Evolutionary conservation across 2,888 invertebrate genomes (phyloP), one percentile per base, ranked within the genome.

Genomic region (Luperina nickerlii): DNA sequence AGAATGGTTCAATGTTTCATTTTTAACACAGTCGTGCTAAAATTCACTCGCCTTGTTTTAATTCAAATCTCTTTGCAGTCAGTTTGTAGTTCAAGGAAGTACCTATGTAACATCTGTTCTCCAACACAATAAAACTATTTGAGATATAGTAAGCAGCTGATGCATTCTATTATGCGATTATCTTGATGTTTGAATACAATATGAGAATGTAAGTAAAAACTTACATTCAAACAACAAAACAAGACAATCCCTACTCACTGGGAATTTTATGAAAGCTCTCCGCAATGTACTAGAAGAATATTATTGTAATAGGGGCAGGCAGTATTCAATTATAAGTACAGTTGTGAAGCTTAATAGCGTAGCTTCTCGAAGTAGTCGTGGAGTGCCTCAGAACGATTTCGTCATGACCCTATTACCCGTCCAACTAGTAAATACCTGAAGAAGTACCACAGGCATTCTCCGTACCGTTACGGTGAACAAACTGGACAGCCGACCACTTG

Each of bases 391-490:
- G 89, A 87, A 89, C 84, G 83, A 88, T 91, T 91, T 90, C 89
- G 90, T 91, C 90, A 91, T 91, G 90, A 91, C 90, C 88, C 89
- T 90, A 88, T 90, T 90, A 89, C 90, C 88, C 90, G 90, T 85
- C 84, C 89, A 87, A 89, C 88, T 90, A 89, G 90, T 88, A 89
- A 90, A 89, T 92, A 94, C 92, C 93, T 93, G 94, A 90, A 90
- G 91, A 90, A 85, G 90, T 88, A 90, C 89, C 85, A 90, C 91
- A 94, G 92, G 90, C 90, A 93, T 91, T 92, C 92, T 91, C 84
- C 89, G 91, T 93, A 93, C 94, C 94, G 94, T 94, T 94, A 94
- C 92, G 93, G 90, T 88, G 90, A 91, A 92, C 91, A 92, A 93
- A 94, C 93, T 93, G 91, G 92, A 90, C 89, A 90, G 89, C 91